Evolutionary conservation across 2,797 vertebrate species (phyloP).

Genomic region (Echeneis naucrates): DNA sequence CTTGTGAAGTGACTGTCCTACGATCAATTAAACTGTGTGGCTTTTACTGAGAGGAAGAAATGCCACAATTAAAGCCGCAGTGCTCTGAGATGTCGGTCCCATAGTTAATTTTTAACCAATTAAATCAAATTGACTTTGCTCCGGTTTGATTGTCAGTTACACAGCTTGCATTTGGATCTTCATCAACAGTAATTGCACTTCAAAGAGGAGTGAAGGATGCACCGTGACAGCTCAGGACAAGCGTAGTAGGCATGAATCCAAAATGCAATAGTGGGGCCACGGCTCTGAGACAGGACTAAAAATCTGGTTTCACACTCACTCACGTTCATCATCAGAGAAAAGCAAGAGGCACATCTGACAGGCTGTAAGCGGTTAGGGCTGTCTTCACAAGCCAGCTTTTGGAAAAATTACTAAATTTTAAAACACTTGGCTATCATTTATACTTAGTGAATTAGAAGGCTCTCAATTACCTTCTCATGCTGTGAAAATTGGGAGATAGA

Average conservation of each 20-base stretch:
- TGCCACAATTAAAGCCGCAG: constrained; percentile 42
- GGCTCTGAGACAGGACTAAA: constrained; percentile 44
- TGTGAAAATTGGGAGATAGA: constrained; percentile 25
- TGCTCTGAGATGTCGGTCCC: constrained; percentile 43
- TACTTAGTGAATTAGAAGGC: constrained; percentile 49
- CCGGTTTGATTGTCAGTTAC: constrained; percentile 69
- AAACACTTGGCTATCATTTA: constrained; percentile 45
- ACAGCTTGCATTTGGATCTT: constrained; percentile 68
- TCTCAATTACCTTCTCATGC: constrained; percentile 34
- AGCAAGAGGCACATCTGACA: constrained; percentile 50
- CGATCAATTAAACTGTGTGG: constrained; percentile 41
- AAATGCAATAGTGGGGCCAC: constrained; percentile 21
- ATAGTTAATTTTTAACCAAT: constrained; percentile 69
- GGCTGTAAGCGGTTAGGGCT: constrained; percentile 47
- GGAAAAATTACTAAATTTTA: constrained; percentile 43
- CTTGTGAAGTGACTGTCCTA: constrained; percentile 15
- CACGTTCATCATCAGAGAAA: constrained; percentile 28
- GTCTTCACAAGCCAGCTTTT: constrained; percentile 57
- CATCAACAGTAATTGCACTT: constrained; percentile 71
- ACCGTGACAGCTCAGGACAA: constrained; percentile 56
- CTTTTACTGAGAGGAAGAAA: constrained; percentile 41
- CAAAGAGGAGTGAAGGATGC: constrained; percentile 59
- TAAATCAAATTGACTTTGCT: constrained; percentile 72
- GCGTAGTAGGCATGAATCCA: constrained; percentile 43
- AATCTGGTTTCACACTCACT: constrained; percentile 53